Evolutionary conservation across 2,888 invertebrate species (phyloP), one percentile per base, ranked within the genome.

Genomic region (Nemotelus pantherinus): DNA sequence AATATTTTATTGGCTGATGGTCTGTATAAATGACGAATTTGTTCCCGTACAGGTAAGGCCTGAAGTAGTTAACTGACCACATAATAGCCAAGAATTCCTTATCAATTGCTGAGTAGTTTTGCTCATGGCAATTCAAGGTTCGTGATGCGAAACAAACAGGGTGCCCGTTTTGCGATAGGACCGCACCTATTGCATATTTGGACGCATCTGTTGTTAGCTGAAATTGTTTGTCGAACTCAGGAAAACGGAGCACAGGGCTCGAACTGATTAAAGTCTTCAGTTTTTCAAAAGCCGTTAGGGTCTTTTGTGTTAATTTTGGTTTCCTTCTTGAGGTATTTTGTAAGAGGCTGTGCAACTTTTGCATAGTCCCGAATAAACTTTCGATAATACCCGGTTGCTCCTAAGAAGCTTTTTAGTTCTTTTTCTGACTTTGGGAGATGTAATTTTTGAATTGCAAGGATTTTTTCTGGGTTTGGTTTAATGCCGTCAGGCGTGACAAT

Each of bases 361-460:
- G 25, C 25, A 25, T 25, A 25, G 25, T 25, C 25, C 25, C 25
- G 25, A 25, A 25, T 25, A 25, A 25, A 25, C 25, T 25, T 25
- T 25, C 65, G 43, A 25, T 65, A 65, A 43, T 65, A 65, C 5
- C 65, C 65, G 6, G 65, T 2, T 39, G 44, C 47, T 4, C 47
- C 65, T 41, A 65, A 43, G 2, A 65, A 58, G n/a, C 58, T 25
- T 25, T 58, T 58, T 58, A 58, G 25, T 58, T 2, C 63, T 71
- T 76, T 78, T 65, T 78, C 78, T 2, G 79, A 74, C 75, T 72
- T 78, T 7, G 79, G 78, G 41, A 79, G 53, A 4, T n/a, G 58
- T 67, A 77, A 67, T 44, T 76, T 58, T 53, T 76, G 57, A 53
- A 79, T 76, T 44, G 45, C 53, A 45, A 70, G 55, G 41, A 77